These are phyloP conservation scores for Archaeoteleia sp. DNA, from an alignment of 2,888 invertebrate species.

Conservation along the genomic window DNA sequence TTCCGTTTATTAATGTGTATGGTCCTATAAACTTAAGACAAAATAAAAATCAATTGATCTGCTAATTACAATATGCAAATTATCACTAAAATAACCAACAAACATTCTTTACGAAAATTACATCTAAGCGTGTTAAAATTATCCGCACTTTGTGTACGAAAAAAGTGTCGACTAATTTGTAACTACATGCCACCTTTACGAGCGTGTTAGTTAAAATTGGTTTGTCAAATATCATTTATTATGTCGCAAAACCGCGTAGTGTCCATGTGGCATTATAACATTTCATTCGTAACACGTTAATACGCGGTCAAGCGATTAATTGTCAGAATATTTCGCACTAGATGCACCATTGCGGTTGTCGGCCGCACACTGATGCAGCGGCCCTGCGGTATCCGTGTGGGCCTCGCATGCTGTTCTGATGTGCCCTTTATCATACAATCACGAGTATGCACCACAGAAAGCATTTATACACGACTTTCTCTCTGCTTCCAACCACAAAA, in stretches of 20 bases:
- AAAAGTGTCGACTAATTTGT: background rate
- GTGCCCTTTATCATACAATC: constrained; percentile 46
- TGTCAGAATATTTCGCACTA: constrained; percentile 67
- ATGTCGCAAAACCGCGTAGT: constrained; percentile 24
- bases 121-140: too few species aligned
- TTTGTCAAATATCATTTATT: constrained; percentile 37
- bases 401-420: constrained; percentile 29
- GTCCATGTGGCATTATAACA: constrained; percentile 35
- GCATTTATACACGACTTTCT: constrained; percentile 40
- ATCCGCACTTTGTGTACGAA: background rate
- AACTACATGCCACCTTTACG: background rate
- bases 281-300: constrained; percentile 46
- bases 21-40: too few species aligned
- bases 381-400: constrained; percentile 47
- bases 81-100: too few species aligned
- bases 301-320: constrained; percentile 62
- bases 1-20: too few species aligned
- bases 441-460: constrained; percentile 39
- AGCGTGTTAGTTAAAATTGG: constrained; percentile 6
- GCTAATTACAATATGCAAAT: too few species aligned
- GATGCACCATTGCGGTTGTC: constrained; percentile 54
- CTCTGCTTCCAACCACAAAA: constrained; percentile 22
- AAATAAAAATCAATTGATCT: too few species aligned
- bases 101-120: too few species aligned
- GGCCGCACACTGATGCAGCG: constrained; percentile 47